A percentile compares a stretch with the other conserved stretches of the same genome.
Evolutionary conservation across 2,797 vertebrate genomes (phyloP).

Genomic region (Helarctos malayanus): DNA sequence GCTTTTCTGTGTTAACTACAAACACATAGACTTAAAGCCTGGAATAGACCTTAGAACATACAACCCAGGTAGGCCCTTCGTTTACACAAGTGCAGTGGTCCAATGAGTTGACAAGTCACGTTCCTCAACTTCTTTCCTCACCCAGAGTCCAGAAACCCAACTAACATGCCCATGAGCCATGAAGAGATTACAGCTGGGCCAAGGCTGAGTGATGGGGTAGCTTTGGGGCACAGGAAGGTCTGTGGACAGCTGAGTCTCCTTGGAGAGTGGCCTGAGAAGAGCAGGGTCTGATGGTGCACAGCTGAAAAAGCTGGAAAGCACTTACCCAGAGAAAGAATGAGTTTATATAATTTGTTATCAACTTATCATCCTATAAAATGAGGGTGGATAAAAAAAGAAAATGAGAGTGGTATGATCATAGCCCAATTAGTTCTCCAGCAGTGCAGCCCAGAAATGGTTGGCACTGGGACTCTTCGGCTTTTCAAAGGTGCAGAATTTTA

Average conservation of each 20-base stretch:
- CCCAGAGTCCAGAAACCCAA: background rate
- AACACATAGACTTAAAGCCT: background rate
- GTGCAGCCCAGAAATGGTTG: background rate
- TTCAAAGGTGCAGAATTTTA: background rate
- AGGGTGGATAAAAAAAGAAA: conserved; percentile 13
- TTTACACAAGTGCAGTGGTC: background rate
- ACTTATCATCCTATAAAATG: background rate
- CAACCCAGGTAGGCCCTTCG: background rate
- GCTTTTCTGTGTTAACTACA: background rate
- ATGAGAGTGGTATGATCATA: background rate
- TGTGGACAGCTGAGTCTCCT: background rate
- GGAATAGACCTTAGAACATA: background rate
- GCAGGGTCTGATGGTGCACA: background rate
- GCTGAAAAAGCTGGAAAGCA: background rate
- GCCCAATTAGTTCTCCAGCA: background rate
- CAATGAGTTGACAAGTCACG: background rate
- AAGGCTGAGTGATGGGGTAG: background rate
- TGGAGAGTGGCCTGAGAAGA: background rate
- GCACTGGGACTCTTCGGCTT: background rate
- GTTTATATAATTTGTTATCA: background rate
- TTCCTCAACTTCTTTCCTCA: background rate
- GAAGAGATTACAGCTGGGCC: background rate
- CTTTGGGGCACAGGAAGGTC: background rate
- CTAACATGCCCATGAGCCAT: background rate
- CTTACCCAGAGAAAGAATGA: background rate